These are phyloP conservation scores for Siniperca chuatsi DNA, from an alignment of 2,113 vertebrate genomes.

Conservation along the genomic window DNA sequence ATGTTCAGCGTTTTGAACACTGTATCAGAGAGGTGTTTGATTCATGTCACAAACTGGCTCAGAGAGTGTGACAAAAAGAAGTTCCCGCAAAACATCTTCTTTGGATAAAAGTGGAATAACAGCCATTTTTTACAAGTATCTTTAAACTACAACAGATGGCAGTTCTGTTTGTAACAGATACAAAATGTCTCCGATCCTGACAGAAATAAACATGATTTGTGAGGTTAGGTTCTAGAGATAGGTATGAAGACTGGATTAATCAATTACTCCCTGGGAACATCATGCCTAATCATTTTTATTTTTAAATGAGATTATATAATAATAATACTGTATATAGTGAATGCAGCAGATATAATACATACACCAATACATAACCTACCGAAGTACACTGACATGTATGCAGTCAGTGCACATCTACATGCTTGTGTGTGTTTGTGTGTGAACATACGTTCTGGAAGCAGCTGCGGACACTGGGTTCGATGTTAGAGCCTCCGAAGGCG, in stretches of 20 bases:
- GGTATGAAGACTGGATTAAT: not conserved
- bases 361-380: no score
- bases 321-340: not conserved
- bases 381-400: not conserved
- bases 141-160: not conserved
- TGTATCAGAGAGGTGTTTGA: not conserved
- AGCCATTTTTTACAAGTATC: not conserved
- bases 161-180: not conserved
- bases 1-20: conserved; percentile 16
- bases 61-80: not conserved
- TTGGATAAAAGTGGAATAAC: not conserved
- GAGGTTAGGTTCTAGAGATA: not conserved
- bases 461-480: conserved; percentile 97
- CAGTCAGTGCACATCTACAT: not conserved
- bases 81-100: not conserved
- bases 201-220: not conserved
- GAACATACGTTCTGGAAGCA: conserved; percentile 94
- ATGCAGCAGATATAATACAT: conserved; percentile 7
- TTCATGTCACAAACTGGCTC: not conserved
- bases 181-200: not conserved
- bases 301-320: not conserved
- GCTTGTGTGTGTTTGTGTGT: conserved; percentile 17
- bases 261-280: not conserved
- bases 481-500: conserved; percentile 97
- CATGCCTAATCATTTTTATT: not conserved